Percentiles rank a stretch among this genome's conserved stretches.
phyloP scores from a whole-genome alignment of 2,888 invertebrate genomes.

The Branchinecta sandiegonensis region DNA sequence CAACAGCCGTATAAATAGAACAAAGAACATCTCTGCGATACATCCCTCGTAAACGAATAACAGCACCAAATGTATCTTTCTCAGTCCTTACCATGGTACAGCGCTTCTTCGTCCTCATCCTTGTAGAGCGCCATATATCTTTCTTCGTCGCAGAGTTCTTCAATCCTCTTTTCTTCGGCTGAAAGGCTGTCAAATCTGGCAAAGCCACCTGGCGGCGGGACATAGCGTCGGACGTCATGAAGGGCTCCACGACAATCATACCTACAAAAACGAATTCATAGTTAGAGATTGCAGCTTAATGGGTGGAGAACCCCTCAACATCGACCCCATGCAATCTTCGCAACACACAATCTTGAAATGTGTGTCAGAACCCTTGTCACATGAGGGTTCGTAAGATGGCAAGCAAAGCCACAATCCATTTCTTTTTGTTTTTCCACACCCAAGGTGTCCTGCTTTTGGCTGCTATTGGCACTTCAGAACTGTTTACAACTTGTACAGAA shows the following conservation, averaged over 20 bases:
- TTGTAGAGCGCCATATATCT: conserved; percentile 74
- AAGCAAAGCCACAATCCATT: conserved; percentile 21
- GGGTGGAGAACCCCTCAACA: too few relatives aligned
- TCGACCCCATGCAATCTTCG: conserved; percentile 18
- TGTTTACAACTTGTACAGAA: neutral
- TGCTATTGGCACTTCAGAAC: too few relatives aligned
- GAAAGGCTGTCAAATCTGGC: conserved; percentile 48
- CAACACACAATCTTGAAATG: conserved; percentile 20
- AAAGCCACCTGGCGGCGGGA: conserved; percentile 60
- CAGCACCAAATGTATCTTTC: too few relatives aligned
- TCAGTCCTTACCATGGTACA: conserved; percentile 64
- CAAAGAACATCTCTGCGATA: too few relatives aligned
- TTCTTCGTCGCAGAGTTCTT: conserved; percentile 87
- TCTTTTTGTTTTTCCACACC: neutral
- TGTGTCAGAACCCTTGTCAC: neutral
- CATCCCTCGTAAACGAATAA: too few relatives aligned
- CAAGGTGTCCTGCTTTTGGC: too few relatives aligned
- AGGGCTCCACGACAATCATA: conserved; percentile 89
- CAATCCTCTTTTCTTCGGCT: conserved; percentile 60
- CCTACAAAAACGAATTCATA: conserved; percentile 39
- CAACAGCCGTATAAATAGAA: too few relatives aligned
- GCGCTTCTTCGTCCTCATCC: conserved; percentile 71
- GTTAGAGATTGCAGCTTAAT: conserved; percentile 4
- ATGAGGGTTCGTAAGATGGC: conserved; percentile 9
- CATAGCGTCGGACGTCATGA: conserved; percentile 63